Evolutionary conservation across 2,113 vertebrate species (phyloP).

Genomic region (Setophaga coronata): DNA sequence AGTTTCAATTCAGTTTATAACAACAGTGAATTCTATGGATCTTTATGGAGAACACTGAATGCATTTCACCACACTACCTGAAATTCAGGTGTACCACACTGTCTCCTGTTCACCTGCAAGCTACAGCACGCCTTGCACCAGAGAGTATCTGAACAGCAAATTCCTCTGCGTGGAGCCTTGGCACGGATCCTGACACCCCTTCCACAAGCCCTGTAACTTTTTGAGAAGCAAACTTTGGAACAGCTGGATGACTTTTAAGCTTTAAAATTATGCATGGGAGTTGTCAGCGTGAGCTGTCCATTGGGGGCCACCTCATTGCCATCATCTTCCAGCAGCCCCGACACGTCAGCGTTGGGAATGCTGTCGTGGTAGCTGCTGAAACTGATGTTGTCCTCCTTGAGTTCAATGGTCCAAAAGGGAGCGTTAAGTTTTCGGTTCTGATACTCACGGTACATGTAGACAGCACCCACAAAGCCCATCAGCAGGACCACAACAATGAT

Average conservation of each 20-base stretch:
- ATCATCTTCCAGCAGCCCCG: conserved; percentile 91
- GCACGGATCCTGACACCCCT: background rate
- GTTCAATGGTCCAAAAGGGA: conserved; percentile 99
- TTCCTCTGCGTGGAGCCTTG: background rate
- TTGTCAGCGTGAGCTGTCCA: conserved; percentile 89
- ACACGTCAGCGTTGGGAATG: conserved; percentile 95
- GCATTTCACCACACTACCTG: conserved; percentile 20
- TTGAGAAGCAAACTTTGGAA: background rate
- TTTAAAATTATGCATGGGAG: conserved; percentile 89
- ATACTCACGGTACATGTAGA: conserved; percentile 96
- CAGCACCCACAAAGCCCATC: conserved; percentile 93
- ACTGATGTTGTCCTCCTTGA: conserved; percentile 99
- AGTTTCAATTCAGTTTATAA: conserved; percentile 42
- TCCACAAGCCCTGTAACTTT: conserved; percentile 9
- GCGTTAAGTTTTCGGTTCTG: conserved; percentile 96
- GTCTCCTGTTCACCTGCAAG: conserved; percentile 29
- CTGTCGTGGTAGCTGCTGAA: conserved; percentile 99
- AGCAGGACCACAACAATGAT: conserved; percentile 92
- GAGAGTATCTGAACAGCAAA: conserved; percentile 14
- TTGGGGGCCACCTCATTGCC: conserved; percentile 89
- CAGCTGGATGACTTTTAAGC: conserved; percentile 69
- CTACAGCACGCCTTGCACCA: background rate
- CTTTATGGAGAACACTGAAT: conserved; percentile 43
- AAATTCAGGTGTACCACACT: background rate
- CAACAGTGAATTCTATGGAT: conserved; percentile 36